phyloP scores from a whole-genome alignment of 2,113 vertebrate genomes.

The Pantherophis guttatus region DNA sequence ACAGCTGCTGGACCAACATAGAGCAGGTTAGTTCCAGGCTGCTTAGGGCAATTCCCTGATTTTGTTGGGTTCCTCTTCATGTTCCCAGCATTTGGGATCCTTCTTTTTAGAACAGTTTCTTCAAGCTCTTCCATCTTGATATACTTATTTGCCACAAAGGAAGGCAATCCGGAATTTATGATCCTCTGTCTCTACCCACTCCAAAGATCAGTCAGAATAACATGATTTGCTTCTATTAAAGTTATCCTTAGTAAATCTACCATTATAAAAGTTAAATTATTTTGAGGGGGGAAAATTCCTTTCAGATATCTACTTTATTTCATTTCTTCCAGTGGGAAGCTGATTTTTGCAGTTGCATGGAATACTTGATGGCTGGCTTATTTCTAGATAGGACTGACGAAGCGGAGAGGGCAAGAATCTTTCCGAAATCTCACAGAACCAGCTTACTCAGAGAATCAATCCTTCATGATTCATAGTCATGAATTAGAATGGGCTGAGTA shows the following conservation, averaged over 20 bases:
- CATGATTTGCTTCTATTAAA: background rate
- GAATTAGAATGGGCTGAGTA: background rate
- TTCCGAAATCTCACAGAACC: background rate
- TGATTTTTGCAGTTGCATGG: background rate
- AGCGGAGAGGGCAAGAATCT: background rate
- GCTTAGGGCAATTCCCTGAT: background rate
- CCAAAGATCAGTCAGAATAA: background rate
- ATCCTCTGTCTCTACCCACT: background rate
- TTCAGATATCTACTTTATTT: background rate
- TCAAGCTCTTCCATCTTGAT: background rate
- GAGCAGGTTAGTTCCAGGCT: background rate
- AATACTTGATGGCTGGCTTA: background rate
- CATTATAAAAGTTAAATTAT: background rate
- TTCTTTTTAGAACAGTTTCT: background rate
- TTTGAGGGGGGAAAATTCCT: background rate
- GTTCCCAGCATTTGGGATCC: background rate
- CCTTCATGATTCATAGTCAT: background rate
- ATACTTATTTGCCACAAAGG: background rate
- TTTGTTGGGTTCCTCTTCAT: background rate
- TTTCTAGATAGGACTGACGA: background rate
- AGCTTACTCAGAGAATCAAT: background rate
- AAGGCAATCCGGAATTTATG: background rate
- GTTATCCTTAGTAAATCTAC: background rate
- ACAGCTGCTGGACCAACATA: background rate
- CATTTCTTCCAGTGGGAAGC: background rate